phyloP scores from a whole-genome alignment of 1,140 invertebrate genomes.

The Drosophila persimilis region DNA sequence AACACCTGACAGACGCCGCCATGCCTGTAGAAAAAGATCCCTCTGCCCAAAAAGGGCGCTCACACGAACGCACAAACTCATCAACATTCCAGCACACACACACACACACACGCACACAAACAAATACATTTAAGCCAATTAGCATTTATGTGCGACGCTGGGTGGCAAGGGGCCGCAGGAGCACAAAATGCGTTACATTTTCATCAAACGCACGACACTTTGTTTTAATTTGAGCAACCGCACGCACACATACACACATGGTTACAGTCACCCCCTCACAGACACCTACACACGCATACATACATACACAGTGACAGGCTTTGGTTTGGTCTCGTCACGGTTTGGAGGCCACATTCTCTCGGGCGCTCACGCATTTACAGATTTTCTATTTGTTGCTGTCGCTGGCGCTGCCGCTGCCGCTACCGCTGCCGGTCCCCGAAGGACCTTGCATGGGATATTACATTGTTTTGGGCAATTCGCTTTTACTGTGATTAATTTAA shows the following conservation, averaged over 20 bases:
- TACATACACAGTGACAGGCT: constrained; percentile 56
- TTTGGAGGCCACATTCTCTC: constrained; percentile 26
- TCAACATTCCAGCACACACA: not conserved
- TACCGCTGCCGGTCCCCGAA: constrained; percentile 43
- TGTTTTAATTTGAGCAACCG: constrained; percentile 79
- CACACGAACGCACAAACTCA: constrained; percentile 15
- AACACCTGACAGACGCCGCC: constrained; percentile 54
- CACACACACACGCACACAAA: constrained; percentile 13
- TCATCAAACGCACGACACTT: constrained; percentile 81
- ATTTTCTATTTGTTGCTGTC: constrained; percentile 65
- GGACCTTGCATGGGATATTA: constrained; percentile 69
- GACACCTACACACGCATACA: constrained; percentile 6
- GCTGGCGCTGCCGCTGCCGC: constrained; percentile 1
- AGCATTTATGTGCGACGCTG: constrained; percentile 76
- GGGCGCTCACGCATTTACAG: constrained; percentile 55
- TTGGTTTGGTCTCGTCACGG: constrained; percentile 77
- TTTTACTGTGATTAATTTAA: constrained; percentile 81
- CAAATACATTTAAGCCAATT: constrained; percentile 76
- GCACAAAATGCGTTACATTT: constrained; percentile 77
- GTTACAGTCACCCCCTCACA: constrained; percentile 20
- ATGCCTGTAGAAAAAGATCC: constrained; percentile 35
- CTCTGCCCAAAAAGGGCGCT: constrained; percentile 16
- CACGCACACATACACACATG: constrained; percentile 59
- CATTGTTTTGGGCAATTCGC: constrained; percentile 80
- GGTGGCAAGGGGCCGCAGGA: constrained; percentile 10